Base-by-base conservation (phyloP, 2,797 vertebrate genomes). In the Sylvilagus floridanus region DNA sequence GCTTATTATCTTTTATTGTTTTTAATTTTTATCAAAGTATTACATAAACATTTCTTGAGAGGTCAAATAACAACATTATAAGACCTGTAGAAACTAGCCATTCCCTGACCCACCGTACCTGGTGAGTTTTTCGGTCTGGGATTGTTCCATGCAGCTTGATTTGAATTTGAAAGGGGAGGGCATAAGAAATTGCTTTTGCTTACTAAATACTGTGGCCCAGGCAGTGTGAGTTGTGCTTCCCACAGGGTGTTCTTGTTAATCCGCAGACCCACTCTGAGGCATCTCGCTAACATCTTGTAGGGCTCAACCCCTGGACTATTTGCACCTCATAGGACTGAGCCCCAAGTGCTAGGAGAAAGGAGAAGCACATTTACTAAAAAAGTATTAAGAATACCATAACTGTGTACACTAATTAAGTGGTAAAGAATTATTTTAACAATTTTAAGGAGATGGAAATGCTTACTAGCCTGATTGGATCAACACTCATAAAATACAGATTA, bases 1-100 rank as follows among this genome's bases (percentile, higher is more conserved):
- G 21, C 54, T 78, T 88, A 79, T 66, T 88, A 90, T 93, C 66
- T 60, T 24, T 88, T 54, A 88, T 72, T 73, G 50, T 68, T 90
- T 93, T 90, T 84, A 75, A 90, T 92, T 84, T 88, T 93, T 71
- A 88, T 84, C 77, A 83, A 77, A 82, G 30, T 63, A 90, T 75
- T 93, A 37, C 11, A 52, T 78, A 71, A 78, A 26, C 8, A 62
- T 77, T 93, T 60, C 87, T 63, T 88, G 26, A 88, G 42, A 85
- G 54, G 24, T 75, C 69, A 79, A 26, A 71, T 87, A 82, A 79
- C 37, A 92, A 32, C 22, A 47, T 42, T 62, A 1, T 72, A 57
- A 91, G 57, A 57, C 24, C 75, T 84, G 69, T 79, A 54, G 72
- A 96, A 79, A 77, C 8, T 72, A 65, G 69, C 26, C 12, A 24